A percentile compares a stretch with the other conserved stretches of the same genome.
These are phyloP conservation scores for Malurus leucopterus DNA, from an alignment of 2,797 vertebrate genomes.

Conservation along the genomic window DNA sequence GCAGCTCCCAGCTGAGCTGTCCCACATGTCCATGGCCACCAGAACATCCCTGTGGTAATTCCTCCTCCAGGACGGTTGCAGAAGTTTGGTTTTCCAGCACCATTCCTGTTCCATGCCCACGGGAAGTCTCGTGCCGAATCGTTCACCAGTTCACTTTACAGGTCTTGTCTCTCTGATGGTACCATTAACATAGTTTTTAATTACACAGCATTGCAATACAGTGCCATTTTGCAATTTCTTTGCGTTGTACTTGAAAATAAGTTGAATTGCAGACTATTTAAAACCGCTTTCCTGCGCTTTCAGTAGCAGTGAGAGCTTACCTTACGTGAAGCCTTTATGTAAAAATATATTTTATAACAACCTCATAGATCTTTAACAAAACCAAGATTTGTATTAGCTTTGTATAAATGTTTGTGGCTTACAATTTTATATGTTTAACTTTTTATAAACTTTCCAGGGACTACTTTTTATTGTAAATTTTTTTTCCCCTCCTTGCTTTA, in stretches of 20 bases:
- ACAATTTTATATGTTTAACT: constrained; percentile 68
- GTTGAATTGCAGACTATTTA: constrained; percentile 65
- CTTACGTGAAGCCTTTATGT: constrained; percentile 66
- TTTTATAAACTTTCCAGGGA: constrained; percentile 73
- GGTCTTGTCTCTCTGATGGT: constrained; percentile 49
- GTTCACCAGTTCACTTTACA: constrained; percentile 1
- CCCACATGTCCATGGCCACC: accelerated
- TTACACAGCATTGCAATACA: constrained; percentile 37
- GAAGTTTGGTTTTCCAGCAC: background rate
- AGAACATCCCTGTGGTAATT: background rate
- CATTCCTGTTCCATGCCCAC: background rate
- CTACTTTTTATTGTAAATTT: constrained; percentile 74
- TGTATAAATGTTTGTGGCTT: constrained; percentile 73
- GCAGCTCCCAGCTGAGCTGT: background rate
- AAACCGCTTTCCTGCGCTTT: constrained; percentile 56
- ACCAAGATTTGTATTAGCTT: constrained; percentile 70
- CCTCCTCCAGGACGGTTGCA: background rate
- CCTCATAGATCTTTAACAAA: constrained; percentile 65
- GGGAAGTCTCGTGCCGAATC: background rate
- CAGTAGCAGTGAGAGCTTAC: constrained; percentile 48
- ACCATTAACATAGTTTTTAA: constrained; percentile 9
- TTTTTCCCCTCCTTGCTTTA: constrained; percentile 55
- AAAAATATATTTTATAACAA: constrained; percentile 73
- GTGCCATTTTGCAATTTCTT: constrained; percentile 64
- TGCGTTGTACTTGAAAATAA: constrained; percentile 70